Evolutionary conservation across 2,113 vertebrate species (phyloP).

Genomic region (Antechinus stuartii): DNA sequence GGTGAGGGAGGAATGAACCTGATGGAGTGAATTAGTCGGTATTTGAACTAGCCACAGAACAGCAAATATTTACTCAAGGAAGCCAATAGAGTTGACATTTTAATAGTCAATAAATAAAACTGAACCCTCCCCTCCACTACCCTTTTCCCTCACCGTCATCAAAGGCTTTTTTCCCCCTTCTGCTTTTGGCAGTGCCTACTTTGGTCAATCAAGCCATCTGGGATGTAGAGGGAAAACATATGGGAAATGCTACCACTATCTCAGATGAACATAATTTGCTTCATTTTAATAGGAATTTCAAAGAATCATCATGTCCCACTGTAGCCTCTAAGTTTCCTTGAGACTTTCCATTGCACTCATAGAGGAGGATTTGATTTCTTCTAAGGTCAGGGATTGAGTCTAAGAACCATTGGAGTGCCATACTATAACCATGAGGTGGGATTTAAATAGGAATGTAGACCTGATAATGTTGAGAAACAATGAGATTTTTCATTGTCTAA

Average conservation of each 20-base stretch:
- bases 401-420: neutral
- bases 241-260: constrained; percentile 61
- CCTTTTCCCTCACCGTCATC: neutral
- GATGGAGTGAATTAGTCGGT: constrained; percentile 58
- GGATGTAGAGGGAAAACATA: constrained; percentile 39
- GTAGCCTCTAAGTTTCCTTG: neutral
- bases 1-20: constrained; percentile 60
- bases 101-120: constrained; percentile 78
- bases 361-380: neutral
- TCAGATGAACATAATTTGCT: constrained; percentile 7
- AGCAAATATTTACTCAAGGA: constrained; percentile 81
- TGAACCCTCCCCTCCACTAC: neutral
- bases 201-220: constrained; percentile 22
- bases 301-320: neutral
- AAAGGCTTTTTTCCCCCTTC: constrained; percentile 46
- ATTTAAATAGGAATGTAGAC: neutral
- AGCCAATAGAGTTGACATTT: constrained; percentile 78
- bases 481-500: neutral
- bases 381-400: neutral
- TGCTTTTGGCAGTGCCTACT: constrained; percentile 7
- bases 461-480: neutral
- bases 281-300: constrained; percentile 26
- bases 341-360: neutral
- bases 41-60: constrained; percentile 76
- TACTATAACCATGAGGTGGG: neutral